Percentiles rank a stretch among this genome's conserved stretches.
These are phyloP conservation scores for Acromyrmex charruanus DNA, from an alignment of 1,140 invertebrate species.

Conservation along the genomic window DNA sequence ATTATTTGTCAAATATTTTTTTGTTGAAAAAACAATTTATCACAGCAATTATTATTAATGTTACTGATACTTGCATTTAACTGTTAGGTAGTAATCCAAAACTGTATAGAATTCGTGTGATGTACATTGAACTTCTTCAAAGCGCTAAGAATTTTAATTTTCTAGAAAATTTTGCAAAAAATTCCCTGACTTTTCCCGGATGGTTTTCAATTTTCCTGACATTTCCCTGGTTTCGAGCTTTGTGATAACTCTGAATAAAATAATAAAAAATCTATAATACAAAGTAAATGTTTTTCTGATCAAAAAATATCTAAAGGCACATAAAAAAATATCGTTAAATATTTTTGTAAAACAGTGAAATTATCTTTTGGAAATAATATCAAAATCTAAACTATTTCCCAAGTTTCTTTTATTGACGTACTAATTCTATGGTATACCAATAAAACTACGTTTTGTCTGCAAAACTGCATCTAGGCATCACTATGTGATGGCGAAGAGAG, in stretches of 20 bases:
- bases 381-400: neutral
- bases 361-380: neutral
- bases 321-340: neutral
- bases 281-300: neutral
- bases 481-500: neutral
- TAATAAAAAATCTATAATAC: neutral
- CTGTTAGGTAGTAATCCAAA: too few relatives aligned
- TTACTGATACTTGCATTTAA: too few relatives aligned
- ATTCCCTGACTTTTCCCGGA: too few relatives aligned
- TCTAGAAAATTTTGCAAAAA: too few relatives aligned
- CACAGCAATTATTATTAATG: too few relatives aligned
- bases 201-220: too few relatives aligned
- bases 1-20: too few relatives aligned
- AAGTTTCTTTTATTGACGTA: neutral
- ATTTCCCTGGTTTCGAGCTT: too few relatives aligned
- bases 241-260: neutral
- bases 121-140: too few relatives aligned
- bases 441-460: constrained; percentile 14
- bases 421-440: neutral
- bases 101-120: too few relatives aligned
- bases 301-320: neutral
- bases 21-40: too few relatives aligned
- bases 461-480: neutral
- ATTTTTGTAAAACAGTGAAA: neutral
- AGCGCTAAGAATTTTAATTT: too few relatives aligned